A percentile compares a stretch with the other conserved stretches of the same genome.
Evolutionary conservation across 2,797 vertebrate genomes (phyloP).

Genomic region (Pelodytes ibericus): DNA sequence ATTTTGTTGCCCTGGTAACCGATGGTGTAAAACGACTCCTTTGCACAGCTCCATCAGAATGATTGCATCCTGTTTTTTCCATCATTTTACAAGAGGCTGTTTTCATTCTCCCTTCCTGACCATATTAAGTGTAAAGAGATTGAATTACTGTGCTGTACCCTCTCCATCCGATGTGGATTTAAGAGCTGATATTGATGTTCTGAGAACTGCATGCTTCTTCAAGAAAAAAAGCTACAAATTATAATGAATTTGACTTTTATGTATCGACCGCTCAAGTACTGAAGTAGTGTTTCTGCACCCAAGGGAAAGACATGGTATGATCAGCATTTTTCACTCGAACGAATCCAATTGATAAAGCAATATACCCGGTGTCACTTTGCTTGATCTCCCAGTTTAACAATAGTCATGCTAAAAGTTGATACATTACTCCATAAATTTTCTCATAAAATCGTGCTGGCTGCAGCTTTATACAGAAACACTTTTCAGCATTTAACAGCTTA

Average conservation of each 20-base stretch:
- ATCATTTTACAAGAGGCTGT: constrained; percentile 85
- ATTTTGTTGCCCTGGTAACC: constrained; percentile 84
- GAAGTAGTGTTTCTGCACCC: constrained; percentile 80
- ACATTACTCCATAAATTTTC: constrained; percentile 79
- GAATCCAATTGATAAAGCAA: constrained; percentile 85
- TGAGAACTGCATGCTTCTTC: constrained; percentile 75
- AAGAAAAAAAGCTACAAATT: constrained; percentile 79
- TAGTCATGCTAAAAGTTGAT: constrained; percentile 81
- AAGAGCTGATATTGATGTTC: constrained; percentile 84
- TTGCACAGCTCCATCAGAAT: constrained; percentile 81
- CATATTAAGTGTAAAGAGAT: constrained; percentile 83
- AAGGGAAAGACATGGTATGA: constrained; percentile 77
- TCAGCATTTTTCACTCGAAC: constrained; percentile 83
- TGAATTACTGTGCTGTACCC: constrained; percentile 81
- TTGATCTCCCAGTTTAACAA: constrained; percentile 81
- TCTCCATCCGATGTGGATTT: constrained; percentile 81
- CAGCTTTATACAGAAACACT: constrained; percentile 68
- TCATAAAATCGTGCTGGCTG: constrained; percentile 72
- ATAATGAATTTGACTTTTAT: constrained; percentile 87
- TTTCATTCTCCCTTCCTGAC: constrained; percentile 83
- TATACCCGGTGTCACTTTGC: constrained; percentile 81
- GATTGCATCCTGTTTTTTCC: constrained; percentile 85
- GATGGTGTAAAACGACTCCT: constrained; percentile 84
- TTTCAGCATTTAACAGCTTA: constrained; percentile 68
- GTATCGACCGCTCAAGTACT: constrained; percentile 77